Base-by-base conservation (phyloP, 2,888 invertebrate genomes). In the Hirtodrosophila trivittata region DNA sequence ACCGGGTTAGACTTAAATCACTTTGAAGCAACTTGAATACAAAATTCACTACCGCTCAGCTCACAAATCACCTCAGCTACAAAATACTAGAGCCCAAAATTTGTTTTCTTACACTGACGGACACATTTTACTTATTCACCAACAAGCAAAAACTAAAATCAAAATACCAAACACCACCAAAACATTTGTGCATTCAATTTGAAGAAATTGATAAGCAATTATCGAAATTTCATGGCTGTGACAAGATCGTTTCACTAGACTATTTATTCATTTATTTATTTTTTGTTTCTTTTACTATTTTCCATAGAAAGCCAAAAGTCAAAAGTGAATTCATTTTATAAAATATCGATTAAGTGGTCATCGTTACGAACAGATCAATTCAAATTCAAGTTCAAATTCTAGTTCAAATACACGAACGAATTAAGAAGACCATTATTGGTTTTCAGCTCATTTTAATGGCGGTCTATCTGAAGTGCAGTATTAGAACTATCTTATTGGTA, bases 311-410 rank as follows among this genome's bases (percentile, higher is more conserved):
- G 68, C 7, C 55, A 25, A 58, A 49, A 46, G 49, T 52, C 35
- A 41, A 55, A 60, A 62, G 54, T 57, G 49, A 49, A 55, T 52
- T 39, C 63, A 87, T 73, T 86, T 69, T 83, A 89, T 90, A 90
- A 90, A 90, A 89, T 89, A 89, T 90, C 89, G 90, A 90, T 90
- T 89, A 87, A 89, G 88, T 89, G 87, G 88, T 88, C 89, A 89
- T 89, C 89, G 89, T 88, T 89, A 88, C 75, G 68, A 74, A 67
- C 54, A 70, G 49, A 55, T 46, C 45, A 18, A 66, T 54, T 26
- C 32, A 51, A 54, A 52, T 42, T 32, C 25, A 18, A 55, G 13
- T 10, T n/a, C 18, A 47, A 68, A 56, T 33, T 42, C 52, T 38
- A 55, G 58, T 39, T 18, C 41, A 51, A 52, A 66, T 45, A 37